phyloP scores from a whole-genome alignment of 1,140 invertebrate genomes.

The Zaprionus africanus region DNA sequence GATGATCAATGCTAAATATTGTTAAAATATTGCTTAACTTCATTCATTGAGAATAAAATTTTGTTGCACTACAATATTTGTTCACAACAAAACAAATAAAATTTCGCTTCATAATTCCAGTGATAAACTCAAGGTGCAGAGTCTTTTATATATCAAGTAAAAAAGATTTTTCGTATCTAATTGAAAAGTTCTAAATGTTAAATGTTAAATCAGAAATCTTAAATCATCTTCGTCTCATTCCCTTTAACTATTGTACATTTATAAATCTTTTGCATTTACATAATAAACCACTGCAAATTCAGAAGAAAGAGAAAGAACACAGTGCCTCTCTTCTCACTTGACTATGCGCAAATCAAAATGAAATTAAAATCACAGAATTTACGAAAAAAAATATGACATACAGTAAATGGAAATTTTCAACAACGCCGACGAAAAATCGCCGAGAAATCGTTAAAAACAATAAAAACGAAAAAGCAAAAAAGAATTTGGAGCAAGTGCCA shows the following conservation, averaged over 20 bases:
- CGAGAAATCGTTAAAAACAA: slow-evolving; percentile 68
- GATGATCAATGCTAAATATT: too few species aligned
- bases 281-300: slow-evolving; percentile 38
- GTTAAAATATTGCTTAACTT: too few species aligned
- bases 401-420: slow-evolving; percentile 45
- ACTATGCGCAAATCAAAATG: slow-evolving; percentile 41
- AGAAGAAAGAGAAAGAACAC: not conserved
- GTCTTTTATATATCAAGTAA: too few species aligned
- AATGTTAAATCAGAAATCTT: too few species aligned
- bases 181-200: too few species aligned
- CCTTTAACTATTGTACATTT: not conserved
- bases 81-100: too few species aligned
- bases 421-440: slow-evolving; percentile 30
- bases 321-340: not conserved
- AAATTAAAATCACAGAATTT: slow-evolving; percentile 56
- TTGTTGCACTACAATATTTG: too few species aligned
- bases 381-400: slow-evolving; percentile 49
- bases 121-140: too few species aligned
- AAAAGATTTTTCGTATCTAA: too few species aligned
- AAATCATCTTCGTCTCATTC: not conserved
- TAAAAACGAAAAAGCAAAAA: slow-evolving; percentile 34
- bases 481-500: slow-evolving; percentile 54
- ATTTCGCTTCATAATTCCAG: too few species aligned
- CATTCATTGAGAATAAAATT: too few species aligned
- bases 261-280: slow-evolving; percentile 26